phyloP scores from a whole-genome alignment of 1,140 invertebrate genomes.

The Contarinia nasturtii region DNA sequence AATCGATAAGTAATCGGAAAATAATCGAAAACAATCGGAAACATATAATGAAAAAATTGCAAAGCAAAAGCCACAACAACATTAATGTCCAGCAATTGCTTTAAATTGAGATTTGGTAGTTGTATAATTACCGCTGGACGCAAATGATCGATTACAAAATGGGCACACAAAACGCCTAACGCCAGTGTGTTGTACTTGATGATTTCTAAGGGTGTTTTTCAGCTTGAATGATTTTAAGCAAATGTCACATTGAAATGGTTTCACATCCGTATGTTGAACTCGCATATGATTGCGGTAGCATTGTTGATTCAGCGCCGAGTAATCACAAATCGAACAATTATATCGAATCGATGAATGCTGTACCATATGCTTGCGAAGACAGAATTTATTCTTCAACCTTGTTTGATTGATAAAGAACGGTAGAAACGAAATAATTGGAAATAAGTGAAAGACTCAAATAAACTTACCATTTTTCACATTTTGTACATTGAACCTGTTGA shows the following conservation, averaged over 20 bases:
- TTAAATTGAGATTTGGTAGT: too few relatives aligned
- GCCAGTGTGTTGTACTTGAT: constrained; percentile 1
- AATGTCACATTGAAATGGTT: not conserved
- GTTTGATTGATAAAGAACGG: not conserved
- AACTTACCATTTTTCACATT: constrained; percentile 1
- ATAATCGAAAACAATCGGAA: too few relatives aligned
- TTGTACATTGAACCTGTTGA: constrained; percentile 1
- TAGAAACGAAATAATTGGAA: not conserved
- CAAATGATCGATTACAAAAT: constrained; percentile 2
- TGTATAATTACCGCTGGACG: constrained; percentile 2
- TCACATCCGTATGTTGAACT: constrained; percentile 1
- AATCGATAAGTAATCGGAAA: too few relatives aligned
- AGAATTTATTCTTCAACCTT: constrained; percentile 4
- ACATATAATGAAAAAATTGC: too few relatives aligned
- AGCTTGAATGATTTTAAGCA: constrained; percentile 1
- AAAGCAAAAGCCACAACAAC: too few relatives aligned
- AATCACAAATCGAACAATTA: not conserved
- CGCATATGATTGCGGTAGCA: constrained; percentile 1
- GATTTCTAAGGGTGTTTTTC: constrained; percentile 2
- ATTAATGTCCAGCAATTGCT: too few relatives aligned
- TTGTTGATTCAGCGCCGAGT: constrained; percentile 1
- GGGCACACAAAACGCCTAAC: not conserved
- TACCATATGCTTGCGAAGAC: constrained; percentile 2
- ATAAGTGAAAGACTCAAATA: not conserved
- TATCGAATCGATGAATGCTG: constrained; percentile 1